phyloP scores from a whole-genome alignment of 2,113 vertebrate genomes.

The Kryptolebias marmoratus region DNA sequence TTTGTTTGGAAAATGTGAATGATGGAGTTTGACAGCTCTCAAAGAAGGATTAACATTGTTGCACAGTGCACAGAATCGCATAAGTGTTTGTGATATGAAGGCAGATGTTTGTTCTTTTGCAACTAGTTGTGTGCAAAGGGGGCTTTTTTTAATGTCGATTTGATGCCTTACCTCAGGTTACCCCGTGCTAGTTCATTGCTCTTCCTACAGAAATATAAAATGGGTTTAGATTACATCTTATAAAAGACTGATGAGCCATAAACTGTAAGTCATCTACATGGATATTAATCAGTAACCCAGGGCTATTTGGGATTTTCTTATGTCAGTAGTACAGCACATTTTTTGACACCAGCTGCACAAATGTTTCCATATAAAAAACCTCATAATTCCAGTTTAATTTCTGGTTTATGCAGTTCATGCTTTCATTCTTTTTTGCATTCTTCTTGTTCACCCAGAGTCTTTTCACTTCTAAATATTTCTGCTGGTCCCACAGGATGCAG shows the following conservation, averaged over 20 bases:
- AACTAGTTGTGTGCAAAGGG: background rate
- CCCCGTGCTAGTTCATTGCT: background rate
- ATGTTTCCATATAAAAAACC: background rate
- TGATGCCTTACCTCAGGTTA: background rate
- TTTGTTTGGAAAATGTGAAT: background rate
- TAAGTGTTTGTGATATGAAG: no score
- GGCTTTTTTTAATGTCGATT: background rate
- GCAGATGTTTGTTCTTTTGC: no score
- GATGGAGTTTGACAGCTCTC: no score
- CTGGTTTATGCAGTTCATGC: constrained; percentile 1
- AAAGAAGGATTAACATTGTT: no score
- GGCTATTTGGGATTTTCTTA: background rate
- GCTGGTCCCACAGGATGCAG: constrained; percentile 85
- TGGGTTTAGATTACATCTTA: background rate
- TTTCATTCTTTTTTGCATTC: background rate
- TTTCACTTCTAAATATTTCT: constrained; percentile 4
- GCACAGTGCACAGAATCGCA: no score
- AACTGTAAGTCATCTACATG: constrained; percentile 12
- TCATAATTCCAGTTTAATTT: background rate
- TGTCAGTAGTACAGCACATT: background rate
- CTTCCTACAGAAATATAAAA: background rate
- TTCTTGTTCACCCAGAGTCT: background rate
- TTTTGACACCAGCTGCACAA: background rate
- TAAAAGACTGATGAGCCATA: background rate
- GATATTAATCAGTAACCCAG: constrained; percentile 9